Evolutionary conservation across 2,797 vertebrate genomes (phyloP).

Genomic region (Epinephelus coioides): DNA sequence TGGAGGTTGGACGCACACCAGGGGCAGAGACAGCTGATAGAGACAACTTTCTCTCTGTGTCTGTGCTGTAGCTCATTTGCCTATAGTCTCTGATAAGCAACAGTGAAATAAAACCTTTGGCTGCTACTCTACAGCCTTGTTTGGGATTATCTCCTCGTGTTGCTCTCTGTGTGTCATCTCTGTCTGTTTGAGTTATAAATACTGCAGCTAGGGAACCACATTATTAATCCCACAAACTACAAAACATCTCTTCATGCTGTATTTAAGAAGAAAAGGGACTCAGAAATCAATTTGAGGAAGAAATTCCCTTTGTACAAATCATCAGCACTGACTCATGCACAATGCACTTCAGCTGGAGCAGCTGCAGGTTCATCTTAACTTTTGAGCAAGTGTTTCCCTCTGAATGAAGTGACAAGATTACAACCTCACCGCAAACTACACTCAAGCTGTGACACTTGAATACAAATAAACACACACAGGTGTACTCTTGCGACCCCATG

Average conservation of each 20-base stretch:
- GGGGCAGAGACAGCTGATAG: slow-evolving; percentile 75
- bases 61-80: slow-evolving; percentile 68
- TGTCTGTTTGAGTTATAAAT: slow-evolving; percentile 39
- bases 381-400: neutral
- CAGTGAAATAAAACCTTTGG: slow-evolving; percentile 56
- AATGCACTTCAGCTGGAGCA: slow-evolving; percentile 12
- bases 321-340: neutral
- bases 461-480: slow-evolving; percentile 33
- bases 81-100: slow-evolving; percentile 68
- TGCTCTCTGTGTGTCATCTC: slow-evolving; percentile 41
- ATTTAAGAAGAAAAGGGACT: slow-evolving; percentile 1
- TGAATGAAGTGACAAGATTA: slow-evolving; percentile 11
- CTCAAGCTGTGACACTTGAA: slow-evolving; percentile 15
- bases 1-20: slow-evolving; percentile 76
- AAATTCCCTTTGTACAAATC: neutral
- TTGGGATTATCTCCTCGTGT: slow-evolving; percentile 60
- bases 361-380: slow-evolving; percentile 8
- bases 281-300: neutral
- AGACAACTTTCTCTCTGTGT: slow-evolving; percentile 61
- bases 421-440: slow-evolving; percentile 6
- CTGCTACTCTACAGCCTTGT: slow-evolving; percentile 53
- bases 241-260: slow-evolving; percentile 6
- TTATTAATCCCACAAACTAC: neutral
- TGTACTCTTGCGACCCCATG: slow-evolving; percentile 34
- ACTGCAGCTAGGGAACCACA: slow-evolving; percentile 7